Percentiles rank a stretch among this genome's conserved stretches.
Evolutionary conservation across 2,797 vertebrate genomes (phyloP).

Genomic region (Siniperca undulata): DNA sequence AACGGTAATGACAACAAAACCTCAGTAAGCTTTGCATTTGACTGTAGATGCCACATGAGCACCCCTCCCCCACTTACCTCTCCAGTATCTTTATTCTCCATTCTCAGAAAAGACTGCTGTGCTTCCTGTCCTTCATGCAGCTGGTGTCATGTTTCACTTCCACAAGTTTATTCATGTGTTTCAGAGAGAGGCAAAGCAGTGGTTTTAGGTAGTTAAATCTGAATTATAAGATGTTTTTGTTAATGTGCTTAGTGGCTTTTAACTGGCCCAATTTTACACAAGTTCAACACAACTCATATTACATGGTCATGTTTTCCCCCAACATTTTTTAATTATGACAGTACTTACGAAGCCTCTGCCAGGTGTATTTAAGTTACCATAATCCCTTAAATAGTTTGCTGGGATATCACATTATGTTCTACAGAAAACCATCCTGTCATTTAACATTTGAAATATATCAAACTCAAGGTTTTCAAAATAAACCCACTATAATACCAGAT

Average conservation of each 20-base stretch:
- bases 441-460: constrained; percentile 3
- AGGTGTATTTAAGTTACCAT: background rate
- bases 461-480: background rate
- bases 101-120: constrained; percentile 68
- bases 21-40: constrained; percentile 76
- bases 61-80: constrained; percentile 67
- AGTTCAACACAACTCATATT: constrained; percentile 1
- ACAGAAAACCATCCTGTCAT: background rate
- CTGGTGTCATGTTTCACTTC: constrained; percentile 72
- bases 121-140: constrained; percentile 75
- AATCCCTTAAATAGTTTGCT: background rate
- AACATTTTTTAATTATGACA: background rate
- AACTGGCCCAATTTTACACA: constrained; percentile 19
- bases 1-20: constrained; percentile 77
- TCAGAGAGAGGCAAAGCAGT: constrained; percentile 57
- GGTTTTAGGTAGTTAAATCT: constrained; percentile 37
- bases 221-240: constrained; percentile 17
- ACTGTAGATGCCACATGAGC: constrained; percentile 70
- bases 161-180: constrained; percentile 57
- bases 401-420: background rate
- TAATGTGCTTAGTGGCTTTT: constrained; percentile 40
- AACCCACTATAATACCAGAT: background rate
- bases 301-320: background rate
- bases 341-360: background rate
- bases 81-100: constrained; percentile 51